Percentiles rank a stretch among this genome's conserved stretches.
Conservation (phyloP, 2,113 vertebrate species). For the Odocoileus virginianus region DNA sequence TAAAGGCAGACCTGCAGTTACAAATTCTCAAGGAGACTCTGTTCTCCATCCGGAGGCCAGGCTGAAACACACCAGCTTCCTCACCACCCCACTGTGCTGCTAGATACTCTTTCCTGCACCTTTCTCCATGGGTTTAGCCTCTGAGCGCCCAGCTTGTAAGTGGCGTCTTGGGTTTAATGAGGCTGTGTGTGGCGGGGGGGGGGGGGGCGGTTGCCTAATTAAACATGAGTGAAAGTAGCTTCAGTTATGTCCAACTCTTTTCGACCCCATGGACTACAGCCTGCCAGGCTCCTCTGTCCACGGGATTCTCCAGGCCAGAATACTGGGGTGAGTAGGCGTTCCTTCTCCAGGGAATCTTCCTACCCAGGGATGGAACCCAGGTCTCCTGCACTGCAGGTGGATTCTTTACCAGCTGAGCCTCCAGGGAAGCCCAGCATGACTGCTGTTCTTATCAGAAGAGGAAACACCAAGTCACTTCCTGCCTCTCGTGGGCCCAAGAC, state of each 20-base stretch:
- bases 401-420: background rate
- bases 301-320: background rate
- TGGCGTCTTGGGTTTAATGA: background rate
- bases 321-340: background rate
- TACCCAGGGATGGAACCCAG: background rate
- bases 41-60: background rate
- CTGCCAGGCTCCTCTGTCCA: background rate
- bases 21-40: background rate
- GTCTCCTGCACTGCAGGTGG: background rate
- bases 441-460: background rate
- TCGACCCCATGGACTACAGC: background rate
- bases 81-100: accelerated
- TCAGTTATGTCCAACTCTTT: background rate
- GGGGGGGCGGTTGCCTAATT: background rate
- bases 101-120: accelerated
- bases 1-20: background rate
- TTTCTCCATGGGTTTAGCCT: background rate
- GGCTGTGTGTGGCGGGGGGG: background rate
- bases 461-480: background rate
- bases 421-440: background rate
- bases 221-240: background rate
- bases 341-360: background rate
- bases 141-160: background rate
- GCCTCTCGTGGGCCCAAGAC: background rate
- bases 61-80: background rate